Percentiles rank a stretch among this genome's conserved stretches.
These are phyloP conservation scores for Oikopleura vanhoeffeni DNA, from an alignment of 23 tunicate species.

Conservation along the genomic window DNA sequence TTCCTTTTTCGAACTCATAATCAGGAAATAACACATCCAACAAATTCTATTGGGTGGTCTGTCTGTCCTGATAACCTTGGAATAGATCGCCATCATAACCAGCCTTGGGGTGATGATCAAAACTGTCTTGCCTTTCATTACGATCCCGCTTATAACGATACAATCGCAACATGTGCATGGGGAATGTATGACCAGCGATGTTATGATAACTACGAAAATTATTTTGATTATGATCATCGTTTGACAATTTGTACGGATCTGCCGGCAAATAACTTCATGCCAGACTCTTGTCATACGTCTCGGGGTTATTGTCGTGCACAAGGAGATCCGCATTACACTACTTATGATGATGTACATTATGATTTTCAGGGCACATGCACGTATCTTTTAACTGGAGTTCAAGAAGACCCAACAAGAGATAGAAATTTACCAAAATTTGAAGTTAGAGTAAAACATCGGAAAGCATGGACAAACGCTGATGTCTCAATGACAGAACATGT, in stretches of 20 bases:
- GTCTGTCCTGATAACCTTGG: not conserved
- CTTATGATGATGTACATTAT: constrained; percentile 14
- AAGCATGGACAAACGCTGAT: not conserved
- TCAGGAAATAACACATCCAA: too few species aligned
- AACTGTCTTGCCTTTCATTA: not conserved
- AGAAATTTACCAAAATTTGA: not conserved
- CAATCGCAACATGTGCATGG: not conserved
- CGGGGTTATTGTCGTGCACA: constrained; percentile 15
- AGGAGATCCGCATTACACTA: constrained; percentile 29
- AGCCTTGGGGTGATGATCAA: not conserved
- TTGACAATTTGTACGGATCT: not conserved
- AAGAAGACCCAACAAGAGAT: not conserved
- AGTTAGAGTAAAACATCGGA: constrained; percentile 17
- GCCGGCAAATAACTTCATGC: not conserved
- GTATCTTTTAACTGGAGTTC: constrained; percentile 17
- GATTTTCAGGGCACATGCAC: constrained; percentile 26
- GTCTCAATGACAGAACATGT: constrained; percentile 17
- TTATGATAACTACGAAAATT: not conserved
- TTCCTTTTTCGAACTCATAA: too few species aligned
- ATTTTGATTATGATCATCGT: not conserved
- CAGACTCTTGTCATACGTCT: not conserved
- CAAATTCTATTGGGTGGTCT: not conserved
- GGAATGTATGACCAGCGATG: not conserved
- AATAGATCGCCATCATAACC: not conserved
- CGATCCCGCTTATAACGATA: not conserved